Evolutionary conservation across 2,113 vertebrate species (phyloP).

Genomic region (Martes martes): DNA sequence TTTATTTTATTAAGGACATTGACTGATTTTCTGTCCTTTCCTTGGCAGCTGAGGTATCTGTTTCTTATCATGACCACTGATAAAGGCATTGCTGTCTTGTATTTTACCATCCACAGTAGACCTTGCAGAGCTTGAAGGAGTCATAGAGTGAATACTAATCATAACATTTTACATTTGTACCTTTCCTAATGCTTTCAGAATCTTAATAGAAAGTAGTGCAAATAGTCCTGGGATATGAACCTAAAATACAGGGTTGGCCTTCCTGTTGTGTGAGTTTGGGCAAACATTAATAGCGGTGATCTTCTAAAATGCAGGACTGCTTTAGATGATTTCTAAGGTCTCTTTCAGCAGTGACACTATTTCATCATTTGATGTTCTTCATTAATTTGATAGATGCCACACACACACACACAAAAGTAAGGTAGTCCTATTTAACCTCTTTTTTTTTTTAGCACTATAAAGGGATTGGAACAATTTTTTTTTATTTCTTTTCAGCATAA

Average conservation of each 20-base stretch:
- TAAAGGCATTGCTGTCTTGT: not conserved
- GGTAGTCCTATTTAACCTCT: not conserved
- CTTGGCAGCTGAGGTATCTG: not conserved
- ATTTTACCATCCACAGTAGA: not conserved
- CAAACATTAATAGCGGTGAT: not conserved
- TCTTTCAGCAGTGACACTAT: not conserved
- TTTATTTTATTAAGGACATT: not conserved
- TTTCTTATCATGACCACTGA: not conserved
- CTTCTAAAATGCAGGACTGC: not conserved
- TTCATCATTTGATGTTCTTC: not conserved
- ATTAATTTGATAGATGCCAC: not conserved
- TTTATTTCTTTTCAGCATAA: too few relatives aligned
- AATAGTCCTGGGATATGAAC: not conserved
- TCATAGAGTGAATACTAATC: not conserved
- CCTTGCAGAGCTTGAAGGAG: not conserved
- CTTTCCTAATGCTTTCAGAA: not conserved
- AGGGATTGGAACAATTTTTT: too few relatives aligned
- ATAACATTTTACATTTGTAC: not conserved
- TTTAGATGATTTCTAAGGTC: not conserved
- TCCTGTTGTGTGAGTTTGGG: not conserved
- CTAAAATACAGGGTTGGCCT: not conserved
- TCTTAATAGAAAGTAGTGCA: not conserved
- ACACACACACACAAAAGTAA: not conserved
- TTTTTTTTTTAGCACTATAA: not conserved
- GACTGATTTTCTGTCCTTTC: not conserved